phyloP scores from a whole-genome alignment of 35 echinoderm and acorn worm genomes.

The Acanthaster planci region DNA sequence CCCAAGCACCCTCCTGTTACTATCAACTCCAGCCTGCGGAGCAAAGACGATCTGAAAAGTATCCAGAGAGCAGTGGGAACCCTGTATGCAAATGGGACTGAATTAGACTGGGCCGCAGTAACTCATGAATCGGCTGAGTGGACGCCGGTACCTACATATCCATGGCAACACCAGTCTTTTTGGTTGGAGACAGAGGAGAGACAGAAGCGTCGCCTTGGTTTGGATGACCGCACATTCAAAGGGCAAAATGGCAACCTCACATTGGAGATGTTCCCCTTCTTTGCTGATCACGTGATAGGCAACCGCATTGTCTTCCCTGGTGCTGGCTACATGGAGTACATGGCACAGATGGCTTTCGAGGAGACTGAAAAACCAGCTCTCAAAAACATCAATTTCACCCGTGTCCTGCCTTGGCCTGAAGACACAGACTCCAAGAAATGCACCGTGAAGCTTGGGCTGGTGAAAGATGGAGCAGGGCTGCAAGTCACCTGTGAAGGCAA shows the following conservation, averaged over 20 bases:
- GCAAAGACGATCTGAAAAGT: constrained; percentile 68
- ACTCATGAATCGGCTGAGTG: constrained; percentile 52
- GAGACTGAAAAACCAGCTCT: constrained; percentile 42
- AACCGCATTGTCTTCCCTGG: constrained; percentile 65
- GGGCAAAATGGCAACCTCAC: constrained; percentile 76
- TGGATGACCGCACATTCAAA: constrained; percentile 83
- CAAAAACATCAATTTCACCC: constrained; percentile 49
- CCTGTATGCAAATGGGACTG: constrained; percentile 57
- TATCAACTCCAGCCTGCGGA: constrained; percentile 63
- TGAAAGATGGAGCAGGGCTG: constrained; percentile 24
- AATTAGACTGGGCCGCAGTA: constrained; percentile 64
- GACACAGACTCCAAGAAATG: constrained; percentile 39
- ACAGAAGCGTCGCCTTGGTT: constrained; percentile 76
- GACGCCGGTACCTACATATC: constrained; percentile 70
- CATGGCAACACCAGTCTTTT: constrained; percentile 72
- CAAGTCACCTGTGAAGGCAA: constrained; percentile 48
- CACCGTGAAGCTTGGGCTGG: constrained; percentile 48
- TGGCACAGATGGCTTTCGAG: constrained; percentile 43
- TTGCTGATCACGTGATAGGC: constrained; percentile 52
- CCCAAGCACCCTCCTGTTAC: constrained; percentile 47
- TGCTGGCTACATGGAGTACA: constrained; percentile 63
- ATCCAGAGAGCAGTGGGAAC: constrained; percentile 57
- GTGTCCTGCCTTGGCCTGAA: constrained; percentile 47
- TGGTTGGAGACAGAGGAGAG: constrained; percentile 78
- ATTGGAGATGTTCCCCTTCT: constrained; percentile 79